A percentile compares a stretch with the other conserved stretches of the same genome.
Conservation (phyloP, 2,888 invertebrate genomes). For the Ceriagrion tenellum region DNA sequence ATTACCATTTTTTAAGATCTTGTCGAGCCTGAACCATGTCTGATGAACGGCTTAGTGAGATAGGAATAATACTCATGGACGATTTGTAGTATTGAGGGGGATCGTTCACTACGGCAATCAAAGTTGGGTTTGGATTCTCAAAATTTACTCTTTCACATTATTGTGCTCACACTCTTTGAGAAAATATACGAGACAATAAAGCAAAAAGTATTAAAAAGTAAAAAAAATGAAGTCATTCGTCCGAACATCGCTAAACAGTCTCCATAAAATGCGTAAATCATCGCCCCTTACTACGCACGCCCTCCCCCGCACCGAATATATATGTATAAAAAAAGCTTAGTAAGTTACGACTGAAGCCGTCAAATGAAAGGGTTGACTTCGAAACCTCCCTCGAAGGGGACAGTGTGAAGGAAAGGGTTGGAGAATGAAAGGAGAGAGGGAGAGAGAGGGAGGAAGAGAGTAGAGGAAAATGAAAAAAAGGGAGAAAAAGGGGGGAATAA, state of each 20-base stretch:
- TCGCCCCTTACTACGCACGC: background rate
- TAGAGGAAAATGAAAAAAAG: background rate
- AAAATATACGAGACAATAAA: background rate
- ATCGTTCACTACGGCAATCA: no score
- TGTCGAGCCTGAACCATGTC: no score
- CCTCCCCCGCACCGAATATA: background rate
- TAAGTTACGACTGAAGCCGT: conserved; percentile 27
- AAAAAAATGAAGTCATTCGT: background rate
- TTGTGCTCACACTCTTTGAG: no score
- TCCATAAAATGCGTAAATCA: background rate
- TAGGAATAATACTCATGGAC: no score
- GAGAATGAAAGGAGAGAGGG: background rate
- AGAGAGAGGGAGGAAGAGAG: background rate
- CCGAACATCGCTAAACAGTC: conserved; percentile 15
- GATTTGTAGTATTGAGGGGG: no score
- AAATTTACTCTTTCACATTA: no score
- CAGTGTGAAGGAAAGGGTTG: background rate
- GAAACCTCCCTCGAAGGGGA: background rate
- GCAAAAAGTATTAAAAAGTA: background rate
- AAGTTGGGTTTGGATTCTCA: no score
- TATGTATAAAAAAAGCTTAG: background rate
- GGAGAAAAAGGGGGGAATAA: no score
- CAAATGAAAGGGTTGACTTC: conserved; percentile 31
- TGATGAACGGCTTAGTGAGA: no score
- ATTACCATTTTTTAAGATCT: no score